phyloP scores from a whole-genome alignment of 2,797 vertebrate species.

The Salmo trutta region DNA sequence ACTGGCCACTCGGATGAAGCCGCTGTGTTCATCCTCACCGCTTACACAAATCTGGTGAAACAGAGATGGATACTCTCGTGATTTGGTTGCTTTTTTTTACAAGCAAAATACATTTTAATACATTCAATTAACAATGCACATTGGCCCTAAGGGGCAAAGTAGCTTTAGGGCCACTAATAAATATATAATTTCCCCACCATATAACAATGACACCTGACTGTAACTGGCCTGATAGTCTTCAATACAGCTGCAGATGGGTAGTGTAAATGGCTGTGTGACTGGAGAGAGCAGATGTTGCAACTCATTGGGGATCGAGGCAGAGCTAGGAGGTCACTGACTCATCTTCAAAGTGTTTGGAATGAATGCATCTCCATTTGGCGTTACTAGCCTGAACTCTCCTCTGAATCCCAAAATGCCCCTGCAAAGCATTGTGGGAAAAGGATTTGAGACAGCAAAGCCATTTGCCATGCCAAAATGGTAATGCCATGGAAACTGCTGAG shows the following conservation, averaged over 20 bases:
- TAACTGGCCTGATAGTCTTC: not conserved
- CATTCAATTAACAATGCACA: too few relatives aligned
- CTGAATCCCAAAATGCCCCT: constrained; percentile 39
- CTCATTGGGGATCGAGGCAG: constrained; percentile 33
- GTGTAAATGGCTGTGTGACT: not conserved
- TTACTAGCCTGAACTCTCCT: constrained; percentile 40
- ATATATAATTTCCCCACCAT: too few relatives aligned
- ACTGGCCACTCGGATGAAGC: constrained; percentile 90
- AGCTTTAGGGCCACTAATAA: too few relatives aligned
- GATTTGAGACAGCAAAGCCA: constrained; percentile 19
- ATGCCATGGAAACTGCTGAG: constrained; percentile 33
- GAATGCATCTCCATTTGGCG: constrained; percentile 54
- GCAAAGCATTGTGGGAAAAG: constrained; percentile 57
- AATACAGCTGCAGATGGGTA: too few relatives aligned
- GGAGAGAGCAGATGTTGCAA: not conserved
- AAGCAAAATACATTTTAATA: too few relatives aligned
- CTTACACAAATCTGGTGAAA: constrained; percentile 88
- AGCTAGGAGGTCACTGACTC: constrained; percentile 36
- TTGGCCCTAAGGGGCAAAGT: too few relatives aligned
- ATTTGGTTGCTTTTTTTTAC: not conserved
- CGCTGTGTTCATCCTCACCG: constrained; percentile 83
- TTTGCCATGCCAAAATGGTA: constrained; percentile 39
- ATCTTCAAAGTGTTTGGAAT: constrained; percentile 32
- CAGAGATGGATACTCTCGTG: constrained; percentile 24
- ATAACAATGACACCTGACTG: not conserved